Evolutionary conservation across 1,140 invertebrate genomes (phyloP), one percentile per base, ranked within the genome.

Genomic region (Drosophila nigrodunni): DNA sequence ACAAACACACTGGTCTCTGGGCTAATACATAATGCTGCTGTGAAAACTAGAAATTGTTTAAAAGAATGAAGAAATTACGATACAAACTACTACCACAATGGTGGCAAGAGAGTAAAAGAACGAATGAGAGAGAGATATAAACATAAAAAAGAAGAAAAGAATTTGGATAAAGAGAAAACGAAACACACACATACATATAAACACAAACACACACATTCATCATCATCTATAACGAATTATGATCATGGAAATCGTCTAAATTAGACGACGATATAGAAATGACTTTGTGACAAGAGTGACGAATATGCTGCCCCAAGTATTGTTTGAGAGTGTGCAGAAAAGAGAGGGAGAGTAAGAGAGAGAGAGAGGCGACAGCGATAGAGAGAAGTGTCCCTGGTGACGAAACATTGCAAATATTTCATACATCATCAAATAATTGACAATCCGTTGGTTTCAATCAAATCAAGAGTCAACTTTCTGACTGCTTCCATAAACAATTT

Each of bases 191-290:
- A 66, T 25, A 58, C 35, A 15, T 15, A 15, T 15, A 15, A 15
- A 69, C n/a, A 64, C 44, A 67, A 35, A 59, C 39, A 46, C 44
- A 66, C 50, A 65, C 18, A 21, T 21, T 21, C 49, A 79, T 80
- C 55, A 65, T 66, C 41, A 66, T 76, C 46, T 55, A 69, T 39
- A 71, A 39, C 60, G 57, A 89, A 67, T 46, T 74, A 71, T 85
- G 75, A 89, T 74, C 72, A 74, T 49, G 58, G 68, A 89, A 65
- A 79, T 89, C 78, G 85, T 89, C 85, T 85, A 89, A 89, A 89
- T 89, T 89, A 89, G 85, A 89, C 85, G 85, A 68, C 62, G 47
- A 72, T 68, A 72, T 30, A 62, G 60, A 85, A 88, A 73, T 62
- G 67, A 77, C 65, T 62, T 67, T 57, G 46, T 49, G 57, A 49